Base-by-base conservation (phyloP, 2,888 invertebrate species). In the Sericinus montela region DNA sequence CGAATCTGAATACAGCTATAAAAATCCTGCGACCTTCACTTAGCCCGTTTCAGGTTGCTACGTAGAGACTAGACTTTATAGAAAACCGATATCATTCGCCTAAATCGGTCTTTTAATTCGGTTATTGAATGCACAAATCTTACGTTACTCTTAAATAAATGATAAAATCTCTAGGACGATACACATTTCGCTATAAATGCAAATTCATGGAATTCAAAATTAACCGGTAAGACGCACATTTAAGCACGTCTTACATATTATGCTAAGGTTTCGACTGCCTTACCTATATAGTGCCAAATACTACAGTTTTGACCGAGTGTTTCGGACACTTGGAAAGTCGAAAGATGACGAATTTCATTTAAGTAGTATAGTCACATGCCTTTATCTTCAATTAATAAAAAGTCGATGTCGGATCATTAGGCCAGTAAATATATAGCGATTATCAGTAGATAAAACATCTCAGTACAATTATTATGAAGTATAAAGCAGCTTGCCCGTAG, bases 171-270 rank as follows among this genome's bases (percentile, higher is more conserved):
- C 83, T 86, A 87, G 82, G 80, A 86, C 85, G 78, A 84, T 80
- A 86, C 75, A 82, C 83, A 83, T 83, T 84, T 86, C 82, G 80
- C 78, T 84, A 85, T 85, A 87, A 87, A 88, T 88, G 88, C 88
- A 88, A 87, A 87, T 88, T 88, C 87, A 87, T 85, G 87, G 87
- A 88, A 88, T 88, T 87, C 86, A 87, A 85, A 79, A 83, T 78
- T 70, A 78, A 70, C 62, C 66, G 67, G 72, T 83, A 86, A 85
- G 84, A 72, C 80, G 65, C 53, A 57, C 58, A 67, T 23, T 25
- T 55, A 63, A 59, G 69, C 49, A 52, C 65, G 76, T 61, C 85
- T 85, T 84, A 85, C 77, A 72, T 84, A 86, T 86, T 86, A 86
- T 84, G 87, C 86, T 68, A 73, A 76, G 72, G 76, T 76, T 69